Evolutionary conservation across 2,888 invertebrate genomes (phyloP).

Genomic region (Dryobotodes eremita): DNA sequence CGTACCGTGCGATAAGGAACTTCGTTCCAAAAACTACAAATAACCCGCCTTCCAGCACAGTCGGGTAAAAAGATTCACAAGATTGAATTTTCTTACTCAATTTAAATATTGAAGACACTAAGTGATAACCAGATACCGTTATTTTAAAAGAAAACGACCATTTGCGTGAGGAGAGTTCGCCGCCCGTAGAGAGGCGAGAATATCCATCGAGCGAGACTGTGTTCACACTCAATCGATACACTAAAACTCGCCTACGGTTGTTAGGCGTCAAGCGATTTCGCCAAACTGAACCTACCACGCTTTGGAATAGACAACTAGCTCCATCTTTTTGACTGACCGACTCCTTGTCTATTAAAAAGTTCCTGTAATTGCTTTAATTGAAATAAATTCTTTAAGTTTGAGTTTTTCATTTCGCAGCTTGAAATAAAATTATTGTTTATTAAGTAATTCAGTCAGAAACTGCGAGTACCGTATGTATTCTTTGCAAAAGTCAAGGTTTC

Average conservation of each 20-base stretch:
- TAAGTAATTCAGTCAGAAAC: background rate
- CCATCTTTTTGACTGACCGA: no score
- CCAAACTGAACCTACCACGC: background rate
- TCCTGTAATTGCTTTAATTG: no score
- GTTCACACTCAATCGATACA: background rate
- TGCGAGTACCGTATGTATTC: background rate
- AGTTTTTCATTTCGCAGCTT: no score
- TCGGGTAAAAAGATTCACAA: background rate
- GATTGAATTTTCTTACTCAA: conserved; percentile 33
- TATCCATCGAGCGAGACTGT: background rate
- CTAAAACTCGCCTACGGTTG: background rate
- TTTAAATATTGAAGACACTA: conserved; percentile 39
- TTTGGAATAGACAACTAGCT: no score
- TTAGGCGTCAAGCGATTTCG: background rate
- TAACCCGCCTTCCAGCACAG: no score
- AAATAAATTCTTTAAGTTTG: no score
- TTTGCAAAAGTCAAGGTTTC: background rate
- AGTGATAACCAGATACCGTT: conserved; percentile 40
- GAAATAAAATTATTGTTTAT: no score
- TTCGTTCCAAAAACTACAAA: no score
- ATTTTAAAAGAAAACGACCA: conserved; percentile 35
- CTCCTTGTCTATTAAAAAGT: no score
- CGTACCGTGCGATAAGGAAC: no score
- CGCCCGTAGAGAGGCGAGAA: background rate
- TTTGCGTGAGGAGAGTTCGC: background rate